Conservation (phyloP, 1,140 invertebrate genomes). For the Liolophura sinensis region DNA sequence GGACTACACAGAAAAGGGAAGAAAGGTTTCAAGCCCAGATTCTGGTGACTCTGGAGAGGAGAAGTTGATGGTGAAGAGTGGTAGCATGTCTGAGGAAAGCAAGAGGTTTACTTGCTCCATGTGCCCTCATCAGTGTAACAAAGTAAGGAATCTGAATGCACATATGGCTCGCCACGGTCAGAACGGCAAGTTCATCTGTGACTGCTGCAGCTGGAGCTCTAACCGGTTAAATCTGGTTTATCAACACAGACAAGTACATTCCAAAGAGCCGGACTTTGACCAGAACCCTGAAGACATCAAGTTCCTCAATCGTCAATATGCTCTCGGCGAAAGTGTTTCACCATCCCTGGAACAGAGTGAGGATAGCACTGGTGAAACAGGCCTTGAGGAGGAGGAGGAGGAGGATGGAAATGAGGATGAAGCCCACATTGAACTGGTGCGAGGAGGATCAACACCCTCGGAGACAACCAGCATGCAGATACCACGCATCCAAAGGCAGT, state of each 20-base stretch:
- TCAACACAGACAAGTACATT: constrained; percentile 48
- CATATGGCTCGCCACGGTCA: constrained; percentile 46
- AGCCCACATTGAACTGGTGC: not conserved
- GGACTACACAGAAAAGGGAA: constrained; percentile 10
- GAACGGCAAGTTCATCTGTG: constrained; percentile 45
- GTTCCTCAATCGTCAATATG: constrained; percentile 45
- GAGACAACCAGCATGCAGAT: constrained; percentile 5
- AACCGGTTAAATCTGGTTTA: constrained; percentile 42
- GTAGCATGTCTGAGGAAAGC: constrained; percentile 18
- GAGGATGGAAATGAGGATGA: not conserved
- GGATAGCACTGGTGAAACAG: constrained; percentile 24
- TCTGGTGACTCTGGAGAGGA: not conserved
- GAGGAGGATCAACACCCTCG: constrained; percentile 11
- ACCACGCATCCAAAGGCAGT: constrained; percentile 30
- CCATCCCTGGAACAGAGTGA: constrained; percentile 5
- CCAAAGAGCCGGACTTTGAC: constrained; percentile 29
- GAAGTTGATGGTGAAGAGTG: constrained; percentile 3
- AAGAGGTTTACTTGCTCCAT: constrained; percentile 30
- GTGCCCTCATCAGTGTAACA: constrained; percentile 46
- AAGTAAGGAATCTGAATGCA: constrained; percentile 37
- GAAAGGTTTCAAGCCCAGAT: constrained; percentile 11
- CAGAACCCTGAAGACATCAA: constrained; percentile 37
- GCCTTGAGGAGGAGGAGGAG: constrained; percentile 6
- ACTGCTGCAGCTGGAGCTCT: constrained; percentile 53
- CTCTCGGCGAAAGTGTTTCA: constrained; percentile 23